phyloP scores from a whole-genome alignment of 2,888 invertebrate species.

The Machimus rusticus region DNA sequence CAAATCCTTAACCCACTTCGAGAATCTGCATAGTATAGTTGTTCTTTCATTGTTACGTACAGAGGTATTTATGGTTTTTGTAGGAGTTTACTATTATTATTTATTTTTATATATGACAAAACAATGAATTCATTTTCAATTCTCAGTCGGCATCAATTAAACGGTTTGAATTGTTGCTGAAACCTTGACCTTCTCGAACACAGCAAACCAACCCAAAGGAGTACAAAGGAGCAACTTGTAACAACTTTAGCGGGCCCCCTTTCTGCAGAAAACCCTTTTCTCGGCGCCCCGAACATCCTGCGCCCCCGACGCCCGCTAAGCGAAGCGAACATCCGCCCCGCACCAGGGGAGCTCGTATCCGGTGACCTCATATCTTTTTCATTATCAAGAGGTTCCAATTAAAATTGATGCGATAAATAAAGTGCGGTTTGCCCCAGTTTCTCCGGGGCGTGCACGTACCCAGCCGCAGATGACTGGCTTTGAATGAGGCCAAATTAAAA shows the following conservation, averaged over 20 bases:
- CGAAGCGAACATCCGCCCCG: not conserved
- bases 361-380: not conserved
- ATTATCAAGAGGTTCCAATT: conserved; percentile 24
- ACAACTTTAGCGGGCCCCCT: not conserved
- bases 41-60: not conserved
- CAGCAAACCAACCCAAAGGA: not conserved
- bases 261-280: not conserved
- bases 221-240: not conserved
- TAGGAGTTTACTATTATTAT: not conserved
- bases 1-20: too few relatives aligned
- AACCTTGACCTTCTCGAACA: not conserved
- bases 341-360: not conserved
- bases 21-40: not conserved
- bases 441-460: not conserved
- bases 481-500: conserved; percentile 4
- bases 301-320: not conserved
- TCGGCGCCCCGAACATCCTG: not conserved
- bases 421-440: not conserved
- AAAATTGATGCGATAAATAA: conserved; percentile 38
- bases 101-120: not conserved
- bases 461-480: not conserved
- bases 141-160: not conserved
- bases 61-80: too few relatives aligned
- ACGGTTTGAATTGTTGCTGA: not conserved
- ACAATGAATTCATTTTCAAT: not conserved